Conservation (phyloP, 1,140 invertebrate genomes). For the Ceratina japonica region DNA sequence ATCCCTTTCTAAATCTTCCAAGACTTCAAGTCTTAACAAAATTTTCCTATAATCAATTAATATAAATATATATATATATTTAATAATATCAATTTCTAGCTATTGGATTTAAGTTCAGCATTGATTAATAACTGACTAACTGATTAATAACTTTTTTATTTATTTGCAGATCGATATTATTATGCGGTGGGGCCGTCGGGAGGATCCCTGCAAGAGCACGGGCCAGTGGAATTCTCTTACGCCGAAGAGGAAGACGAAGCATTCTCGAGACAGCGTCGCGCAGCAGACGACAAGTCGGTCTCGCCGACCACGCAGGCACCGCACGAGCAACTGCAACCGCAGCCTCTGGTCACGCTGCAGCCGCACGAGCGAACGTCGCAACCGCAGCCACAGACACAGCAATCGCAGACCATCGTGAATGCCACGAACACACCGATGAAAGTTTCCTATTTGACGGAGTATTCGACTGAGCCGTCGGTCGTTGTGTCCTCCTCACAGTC, state of each 20-base stretch:
- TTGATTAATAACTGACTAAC: too few species aligned
- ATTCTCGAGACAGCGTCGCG: conserved; percentile 46
- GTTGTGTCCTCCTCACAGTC: background rate
- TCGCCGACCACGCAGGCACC: conserved; percentile 4
- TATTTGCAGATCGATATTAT: conserved; percentile 4
- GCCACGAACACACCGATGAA: conserved; percentile 14
- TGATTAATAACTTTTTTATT: too few species aligned
- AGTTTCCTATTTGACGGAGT: conserved; percentile 49
- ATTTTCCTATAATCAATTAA: too few species aligned
- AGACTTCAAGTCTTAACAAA: background rate
- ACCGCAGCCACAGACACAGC: conserved; percentile 2
- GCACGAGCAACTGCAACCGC: conserved; percentile 1
- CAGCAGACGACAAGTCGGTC: background rate
- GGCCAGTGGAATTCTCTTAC: background rate
- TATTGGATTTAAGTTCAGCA: background rate
- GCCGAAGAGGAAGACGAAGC: background rate
- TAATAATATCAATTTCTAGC: background rate
- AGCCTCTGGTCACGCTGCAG: background rate
- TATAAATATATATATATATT: too few species aligned
- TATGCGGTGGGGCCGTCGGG: conserved; percentile 1
- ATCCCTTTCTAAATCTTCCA: background rate
- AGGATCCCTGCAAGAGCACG: conserved; percentile 8
- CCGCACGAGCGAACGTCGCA: conserved; percentile 1
- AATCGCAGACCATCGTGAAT: background rate
- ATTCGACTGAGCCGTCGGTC: conserved; percentile 38